Evolutionary conservation across 2,888 invertebrate species (phyloP).

Genomic region (Entomobrya proxima): DNA sequence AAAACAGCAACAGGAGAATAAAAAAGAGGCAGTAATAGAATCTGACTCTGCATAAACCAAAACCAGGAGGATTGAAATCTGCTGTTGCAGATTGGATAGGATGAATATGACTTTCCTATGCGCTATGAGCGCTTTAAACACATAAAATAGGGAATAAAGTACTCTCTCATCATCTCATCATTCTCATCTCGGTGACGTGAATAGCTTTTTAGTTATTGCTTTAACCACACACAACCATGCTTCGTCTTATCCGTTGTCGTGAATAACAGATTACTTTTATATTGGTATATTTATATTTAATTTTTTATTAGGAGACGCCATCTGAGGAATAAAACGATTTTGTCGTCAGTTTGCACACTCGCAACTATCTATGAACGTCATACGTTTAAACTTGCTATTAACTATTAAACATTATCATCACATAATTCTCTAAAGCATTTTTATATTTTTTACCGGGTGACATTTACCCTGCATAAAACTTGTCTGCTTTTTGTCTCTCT

Average conservation of each 20-base stretch:
- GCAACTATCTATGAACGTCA: neutral
- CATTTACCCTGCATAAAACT: too few species aligned
- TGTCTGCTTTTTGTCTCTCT: too few species aligned
- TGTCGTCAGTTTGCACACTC: neutral
- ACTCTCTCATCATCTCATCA: conserved; percentile 10
- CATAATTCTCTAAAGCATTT: neutral
- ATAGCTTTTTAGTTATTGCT: conserved; percentile 14
- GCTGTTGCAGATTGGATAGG: conserved; percentile 10
- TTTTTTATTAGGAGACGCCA: conserved; percentile 16
- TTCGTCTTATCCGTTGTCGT: conserved; percentile 5
- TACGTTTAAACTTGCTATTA: neutral
- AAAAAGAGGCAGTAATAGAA: conserved; percentile 25
- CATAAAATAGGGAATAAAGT: conserved; percentile 28
- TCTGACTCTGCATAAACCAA: conserved; percentile 50
- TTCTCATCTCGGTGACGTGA: conserved; percentile 6
- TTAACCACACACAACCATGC: conserved; percentile 3
- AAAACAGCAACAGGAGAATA: conserved; percentile 49
- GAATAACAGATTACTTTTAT: conserved; percentile 27
- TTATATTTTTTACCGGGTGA: too few species aligned
- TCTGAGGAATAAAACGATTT: neutral
- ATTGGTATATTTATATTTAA: too few species aligned
- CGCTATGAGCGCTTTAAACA: conserved; percentile 1
- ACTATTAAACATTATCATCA: neutral
- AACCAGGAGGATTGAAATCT: conserved; percentile 46
- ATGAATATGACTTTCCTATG: conserved; percentile 26